Conservation (phyloP, 2,888 invertebrate species). For the Rhagophthalmus giganteus region DNA sequence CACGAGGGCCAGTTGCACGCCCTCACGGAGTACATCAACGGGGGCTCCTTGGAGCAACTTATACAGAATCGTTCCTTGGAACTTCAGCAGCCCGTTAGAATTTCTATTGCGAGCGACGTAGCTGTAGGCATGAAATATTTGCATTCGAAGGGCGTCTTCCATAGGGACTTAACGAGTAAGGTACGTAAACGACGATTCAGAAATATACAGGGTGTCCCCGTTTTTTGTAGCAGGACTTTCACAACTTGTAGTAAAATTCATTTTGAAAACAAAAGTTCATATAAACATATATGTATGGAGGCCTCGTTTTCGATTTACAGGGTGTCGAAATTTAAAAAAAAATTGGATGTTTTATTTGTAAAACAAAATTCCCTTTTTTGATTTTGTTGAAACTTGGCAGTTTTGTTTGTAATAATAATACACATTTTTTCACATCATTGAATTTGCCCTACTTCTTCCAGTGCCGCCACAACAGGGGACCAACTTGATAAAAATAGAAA, state of each 20-base stretch:
- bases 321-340: too few species aligned
- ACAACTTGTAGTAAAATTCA: too few species aligned
- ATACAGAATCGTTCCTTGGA: slow-evolving; percentile 74
- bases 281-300: neutral
- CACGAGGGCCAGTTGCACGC: slow-evolving; percentile 96
- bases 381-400: too few species aligned
- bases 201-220: too few species aligned
- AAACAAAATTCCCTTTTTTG: neutral
- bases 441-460: too few species aligned
- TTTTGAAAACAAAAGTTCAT: neutral
- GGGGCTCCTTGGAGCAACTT: slow-evolving; percentile 90
- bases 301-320: too few species aligned
- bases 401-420: too few species aligned
- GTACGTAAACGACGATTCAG: slow-evolving; percentile 62
- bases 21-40: slow-evolving; percentile 93
- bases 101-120: slow-evolving; percentile 85
- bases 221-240: too few species aligned
- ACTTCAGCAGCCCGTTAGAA: slow-evolving; percentile 77
- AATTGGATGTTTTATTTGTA: too few species aligned
- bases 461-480: too few species aligned
- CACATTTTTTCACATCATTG: too few species aligned
- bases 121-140: slow-evolving; percentile 91
- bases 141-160: slow-evolving; percentile 90
- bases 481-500: too few species aligned
- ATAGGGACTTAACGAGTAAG: slow-evolving; percentile 94